Percentiles rank a stretch among this genome's conserved stretches.
Evolutionary conservation across 2,113 vertebrate genomes (phyloP).

Genomic region (Sturnira hondurensis): DNA sequence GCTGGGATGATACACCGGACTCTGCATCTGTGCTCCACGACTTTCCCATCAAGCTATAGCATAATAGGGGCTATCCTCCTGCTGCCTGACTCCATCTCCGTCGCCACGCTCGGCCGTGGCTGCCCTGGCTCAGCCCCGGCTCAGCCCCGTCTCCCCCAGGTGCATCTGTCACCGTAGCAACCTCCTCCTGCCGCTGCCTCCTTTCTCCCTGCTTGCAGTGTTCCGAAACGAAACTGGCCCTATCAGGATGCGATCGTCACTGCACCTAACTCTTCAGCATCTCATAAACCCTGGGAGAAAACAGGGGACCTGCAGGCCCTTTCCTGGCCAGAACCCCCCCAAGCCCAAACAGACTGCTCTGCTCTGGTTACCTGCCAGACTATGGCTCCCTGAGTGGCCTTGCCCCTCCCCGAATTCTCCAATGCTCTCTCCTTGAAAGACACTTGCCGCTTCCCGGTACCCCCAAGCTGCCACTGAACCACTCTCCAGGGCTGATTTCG

Average conservation of each 20-base stretch:
- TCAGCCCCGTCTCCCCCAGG: neutral
- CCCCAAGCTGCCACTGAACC: neutral
- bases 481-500: neutral
- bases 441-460: neutral
- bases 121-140: neutral
- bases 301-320: neutral
- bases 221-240: neutral
- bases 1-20: neutral
- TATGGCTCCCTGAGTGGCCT: rapidly evolving
- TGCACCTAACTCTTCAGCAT: neutral
- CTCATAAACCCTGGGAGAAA: neutral
- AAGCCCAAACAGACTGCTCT: neutral
- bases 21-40: neutral
- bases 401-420: rapidly evolving
- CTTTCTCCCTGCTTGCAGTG: neutral
- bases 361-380: neutral
- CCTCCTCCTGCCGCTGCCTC: neutral
- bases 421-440: neutral
- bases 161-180: neutral
- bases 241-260: too few relatives aligned
- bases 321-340: neutral
- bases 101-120: neutral
- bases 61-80: neutral
- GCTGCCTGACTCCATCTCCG: neutral
- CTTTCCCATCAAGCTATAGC: neutral